Conservation (phyloP, 1,140 invertebrate genomes). For the Saxidomus purpurata region DNA sequence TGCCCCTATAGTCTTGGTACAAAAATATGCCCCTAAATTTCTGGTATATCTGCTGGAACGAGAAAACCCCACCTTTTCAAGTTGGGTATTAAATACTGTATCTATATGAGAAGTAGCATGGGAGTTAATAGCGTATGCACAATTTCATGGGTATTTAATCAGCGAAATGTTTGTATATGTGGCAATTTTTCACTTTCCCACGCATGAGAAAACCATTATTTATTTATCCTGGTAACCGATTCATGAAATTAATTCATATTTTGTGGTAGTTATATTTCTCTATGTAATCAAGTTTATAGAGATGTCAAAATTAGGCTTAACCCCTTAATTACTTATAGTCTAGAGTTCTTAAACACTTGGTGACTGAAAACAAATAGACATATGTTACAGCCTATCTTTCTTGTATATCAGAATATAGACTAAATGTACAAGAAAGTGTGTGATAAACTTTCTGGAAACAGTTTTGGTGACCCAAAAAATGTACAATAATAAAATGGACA, state of each 20-base stretch:
- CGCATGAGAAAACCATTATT: not conserved
- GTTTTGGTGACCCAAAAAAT: too few relatives aligned
- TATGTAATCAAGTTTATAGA: not conserved
- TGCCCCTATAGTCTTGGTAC: not conserved
- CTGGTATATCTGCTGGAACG: not conserved
- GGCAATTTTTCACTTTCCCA: slow-evolving; percentile 20
- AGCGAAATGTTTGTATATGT: not conserved
- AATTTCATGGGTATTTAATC: not conserved
- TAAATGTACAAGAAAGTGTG: too few relatives aligned
- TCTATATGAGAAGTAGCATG: not conserved
- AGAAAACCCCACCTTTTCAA: not conserved
- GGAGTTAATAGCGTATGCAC: not conserved
- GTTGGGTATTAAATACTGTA: not conserved
- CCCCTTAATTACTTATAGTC: not conserved
- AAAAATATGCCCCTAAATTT: not conserved
- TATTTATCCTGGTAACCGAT: slow-evolving; percentile 22
- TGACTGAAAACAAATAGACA: too few relatives aligned
- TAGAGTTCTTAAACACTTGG: too few relatives aligned
- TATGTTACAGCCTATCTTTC: too few relatives aligned
- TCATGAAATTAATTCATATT: slow-evolving; percentile 44
- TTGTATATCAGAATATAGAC: too few relatives aligned
- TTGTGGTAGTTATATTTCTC: not conserved
- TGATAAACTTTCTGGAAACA: too few relatives aligned
- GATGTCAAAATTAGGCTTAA: slow-evolving; percentile 1
- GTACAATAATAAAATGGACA: too few relatives aligned